Conservation (phyloP, 2,888 invertebrate species). For the Brachyopa scutellaris region DNA sequence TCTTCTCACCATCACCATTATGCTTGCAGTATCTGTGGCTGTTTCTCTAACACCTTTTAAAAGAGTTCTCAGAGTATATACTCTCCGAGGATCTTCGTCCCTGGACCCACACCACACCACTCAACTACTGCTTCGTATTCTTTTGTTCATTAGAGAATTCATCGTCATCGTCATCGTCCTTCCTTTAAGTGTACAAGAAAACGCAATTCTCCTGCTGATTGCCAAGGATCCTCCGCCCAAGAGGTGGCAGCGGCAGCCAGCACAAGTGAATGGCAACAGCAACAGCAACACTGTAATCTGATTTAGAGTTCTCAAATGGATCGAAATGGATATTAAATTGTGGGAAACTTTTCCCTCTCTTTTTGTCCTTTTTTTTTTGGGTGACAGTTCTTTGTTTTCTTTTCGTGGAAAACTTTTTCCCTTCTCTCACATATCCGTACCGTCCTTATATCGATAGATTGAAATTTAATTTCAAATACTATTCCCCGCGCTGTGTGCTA, state of each 20-base stretch:
- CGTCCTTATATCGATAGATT: not conserved
- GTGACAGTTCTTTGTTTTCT: too few relatives aligned
- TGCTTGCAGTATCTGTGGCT: not conserved
- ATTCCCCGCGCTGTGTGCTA: slow-evolving; percentile 2
- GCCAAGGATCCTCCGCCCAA: not conserved
- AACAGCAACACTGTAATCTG: slow-evolving; percentile 14
- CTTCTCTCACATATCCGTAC: too few relatives aligned
- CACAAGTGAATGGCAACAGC: not conserved
- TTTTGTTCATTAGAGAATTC: slow-evolving; percentile 49
- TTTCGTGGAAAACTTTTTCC: not conserved
- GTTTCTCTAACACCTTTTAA: slow-evolving; percentile 25
- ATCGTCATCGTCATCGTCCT: not conserved
- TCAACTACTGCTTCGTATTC: slow-evolving; percentile 30
- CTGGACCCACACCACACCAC: slow-evolving; percentile 25
- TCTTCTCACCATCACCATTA: slow-evolving; percentile 17
- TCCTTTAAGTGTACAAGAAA: slow-evolving; percentile 18
- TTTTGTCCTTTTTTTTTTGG: too few relatives aligned
- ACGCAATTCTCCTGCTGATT: slow-evolving; percentile 48
- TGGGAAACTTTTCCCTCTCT: slow-evolving; percentile 23
- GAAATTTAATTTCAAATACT: slow-evolving; percentile 2
- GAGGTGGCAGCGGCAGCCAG: too few relatives aligned
- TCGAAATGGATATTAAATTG: slow-evolving; percentile 47
- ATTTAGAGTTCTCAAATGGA: slow-evolving; percentile 19
- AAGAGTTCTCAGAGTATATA: slow-evolving; percentile 5
- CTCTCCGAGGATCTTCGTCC: slow-evolving; percentile 20